Base-by-base conservation (phyloP, 2,888 invertebrate species). In the Stictocephala bisonia region DNA sequence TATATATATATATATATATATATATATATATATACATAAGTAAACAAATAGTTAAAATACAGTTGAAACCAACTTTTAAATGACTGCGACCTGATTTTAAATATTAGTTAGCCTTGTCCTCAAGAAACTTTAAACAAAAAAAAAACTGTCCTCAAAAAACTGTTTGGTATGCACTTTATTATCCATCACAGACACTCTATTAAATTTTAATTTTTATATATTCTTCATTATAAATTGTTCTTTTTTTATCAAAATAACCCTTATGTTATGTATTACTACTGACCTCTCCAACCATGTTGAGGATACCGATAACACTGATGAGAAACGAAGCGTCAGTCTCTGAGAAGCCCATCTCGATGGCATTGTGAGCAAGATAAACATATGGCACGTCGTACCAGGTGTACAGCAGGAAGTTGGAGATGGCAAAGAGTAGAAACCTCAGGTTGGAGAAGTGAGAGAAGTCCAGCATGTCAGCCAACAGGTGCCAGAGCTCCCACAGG, bases 351-450 rank as follows among this genome's bases (percentile, higher is more conserved):
- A 90, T 86, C 81, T 88, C 88, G 50, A 89, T 87, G 9, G 92
- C 93, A 82, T 90, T 90, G 82, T 96, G 96, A 1, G 93, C 90
- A 78, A 96, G 88, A 85, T 95, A 97, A 79, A 97, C 93, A 84
- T 97, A 97, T 1, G 96, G 95, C 71, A 96, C 94, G 83, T 97
- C 96, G 84, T 93, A 93, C 93, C 96, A 96, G 80, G 93, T 91
- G 86, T 96, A 96, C 77, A 97, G 87, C 22, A 96, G 86, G 83
- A 96, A 94, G 85, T 96, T 96, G 74, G 95, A 95, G 20, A 96
- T 83, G 24, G 93, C 91, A 85, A 96, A 96, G 68, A 93, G 85
- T 27, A 92, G 85, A 85, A 93, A 94, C 87, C 88, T 22, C 87
- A 84, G 87, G 83, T 93, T 93, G 66, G 86, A 84, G 83, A 95